Base-by-base conservation (phyloP, 1,140 invertebrate species). In the Drosophila lowei region DNA sequence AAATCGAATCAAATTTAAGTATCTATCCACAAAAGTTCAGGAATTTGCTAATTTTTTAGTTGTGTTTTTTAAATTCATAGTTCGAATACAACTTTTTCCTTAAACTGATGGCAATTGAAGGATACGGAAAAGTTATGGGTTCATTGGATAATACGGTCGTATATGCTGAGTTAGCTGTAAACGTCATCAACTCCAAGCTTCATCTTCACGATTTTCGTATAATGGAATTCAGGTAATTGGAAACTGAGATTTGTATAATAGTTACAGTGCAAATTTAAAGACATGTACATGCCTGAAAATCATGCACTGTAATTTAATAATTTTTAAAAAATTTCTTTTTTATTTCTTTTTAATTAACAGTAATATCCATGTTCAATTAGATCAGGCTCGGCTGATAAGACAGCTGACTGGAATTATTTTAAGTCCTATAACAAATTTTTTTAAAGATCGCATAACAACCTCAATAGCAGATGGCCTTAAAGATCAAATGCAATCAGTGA, bases 391-490 rank as follows among this genome's bases (percentile, higher is more conserved):
- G 25, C 38, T 90, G 16, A 83, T 90, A 57, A 64, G 80, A 2
- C 59, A 90, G 23, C 34, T 90, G 8, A 90, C 84, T 8, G 84
- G 88, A 34, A 55, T 89, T 47, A 83, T 90, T 61, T 68, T 90
- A 44, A 89, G 80, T 55, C 89, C 89, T 1, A 89, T 90, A 38
- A 90, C 89, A 15, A 90, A 90, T 49, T 52, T 90, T 2, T 90
- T 90, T 30, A 90, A 89, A 25, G 70, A 90, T 66, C 84, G 78
- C 3, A 90, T 90, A 6, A 90, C 88, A 5, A 90, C 88, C 30
- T 86, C 84, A 4, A 90, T 90, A 55, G 81, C 89, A 23, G 89
- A 90, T 65, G 84, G 84, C 0, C 68, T 90, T 6, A 89, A 90
- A 28, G 76, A 71, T 18, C 84, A 90, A 77, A 90, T 90, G 88